Percentiles rank a stretch among this genome's conserved stretches.
phyloP scores from a whole-genome alignment of 53 echinoderm and acorn worm species.

The Holothuria scabra region DNA sequence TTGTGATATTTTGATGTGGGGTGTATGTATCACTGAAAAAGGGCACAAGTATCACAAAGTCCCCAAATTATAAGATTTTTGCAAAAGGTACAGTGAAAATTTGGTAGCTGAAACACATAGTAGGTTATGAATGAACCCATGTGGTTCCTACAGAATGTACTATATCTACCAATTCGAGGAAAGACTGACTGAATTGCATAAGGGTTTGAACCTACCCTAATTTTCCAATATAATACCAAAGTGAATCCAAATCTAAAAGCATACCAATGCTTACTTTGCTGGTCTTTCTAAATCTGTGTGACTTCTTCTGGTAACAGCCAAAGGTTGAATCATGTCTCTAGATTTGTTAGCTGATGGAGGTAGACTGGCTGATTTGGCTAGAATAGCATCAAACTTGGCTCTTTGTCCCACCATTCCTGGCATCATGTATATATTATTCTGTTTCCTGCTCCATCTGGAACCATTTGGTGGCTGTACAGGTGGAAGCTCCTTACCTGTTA shows the following conservation, averaged over 20 bases:
- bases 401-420: slow-evolving; percentile 93
- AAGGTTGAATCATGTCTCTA: slow-evolving; percentile 56
- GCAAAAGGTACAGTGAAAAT: too few species aligned
- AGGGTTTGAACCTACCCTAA: too few species aligned
- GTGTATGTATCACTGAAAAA: too few species aligned
- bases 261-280: slow-evolving; percentile 62
- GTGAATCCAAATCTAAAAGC: neutral
- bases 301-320: slow-evolving; percentile 69
- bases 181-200: too few species aligned
- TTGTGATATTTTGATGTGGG: too few species aligned
- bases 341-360: slow-evolving; percentile 68
- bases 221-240: too few species aligned
- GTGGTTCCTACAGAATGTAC: too few species aligned
- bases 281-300: slow-evolving; percentile 78
- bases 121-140: too few species aligned
- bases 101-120: too few species aligned
- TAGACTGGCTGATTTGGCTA: slow-evolving; percentile 87
- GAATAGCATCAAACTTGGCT: slow-evolving; percentile 93
- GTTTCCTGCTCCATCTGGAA: slow-evolving; percentile 69
- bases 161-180: too few species aligned
- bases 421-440: slow-evolving; percentile 93
- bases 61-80: too few species aligned
- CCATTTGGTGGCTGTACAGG: slow-evolving; percentile 82
- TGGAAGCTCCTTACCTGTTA: slow-evolving; percentile 70
- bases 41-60: too few species aligned